Evolutionary conservation across 2,113 vertebrate species (phyloP).

Genomic region (Odobenus rosmarus): DNA sequence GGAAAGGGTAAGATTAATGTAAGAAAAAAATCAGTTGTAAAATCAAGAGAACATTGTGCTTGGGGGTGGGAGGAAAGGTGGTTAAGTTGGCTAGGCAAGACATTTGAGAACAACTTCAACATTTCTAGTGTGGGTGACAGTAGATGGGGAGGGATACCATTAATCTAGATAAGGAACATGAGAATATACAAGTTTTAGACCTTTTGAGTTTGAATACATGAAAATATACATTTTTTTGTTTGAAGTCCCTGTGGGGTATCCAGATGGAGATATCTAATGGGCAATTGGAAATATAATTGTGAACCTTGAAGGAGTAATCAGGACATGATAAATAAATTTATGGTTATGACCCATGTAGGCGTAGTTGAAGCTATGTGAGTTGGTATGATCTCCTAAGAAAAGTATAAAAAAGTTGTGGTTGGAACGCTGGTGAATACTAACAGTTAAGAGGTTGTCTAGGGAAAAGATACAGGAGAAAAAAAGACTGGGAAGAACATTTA

Average conservation of each 20-base stretch:
- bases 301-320: background rate
- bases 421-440: background rate
- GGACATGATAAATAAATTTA: background rate
- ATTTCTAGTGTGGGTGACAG: background rate
- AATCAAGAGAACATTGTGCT: conserved; percentile 28
- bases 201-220: conserved; percentile 28
- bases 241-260: background rate
- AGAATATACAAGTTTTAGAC: background rate
- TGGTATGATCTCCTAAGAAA: background rate
- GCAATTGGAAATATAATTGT: conserved; percentile 7
- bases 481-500: background rate
- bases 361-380: background rate
- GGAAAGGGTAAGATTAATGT: background rate
- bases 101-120: background rate
- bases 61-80: background rate
- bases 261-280: background rate
- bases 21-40: background rate
- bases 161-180: background rate
- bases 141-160: background rate
- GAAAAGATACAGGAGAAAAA: background rate
- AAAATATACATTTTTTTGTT: background rate
- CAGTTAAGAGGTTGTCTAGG: background rate
- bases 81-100: background rate
- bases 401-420: background rate
- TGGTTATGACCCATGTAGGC: background rate